phyloP scores from a whole-genome alignment of 2,888 invertebrate species.

The Argynnis bischoffii region DNA sequence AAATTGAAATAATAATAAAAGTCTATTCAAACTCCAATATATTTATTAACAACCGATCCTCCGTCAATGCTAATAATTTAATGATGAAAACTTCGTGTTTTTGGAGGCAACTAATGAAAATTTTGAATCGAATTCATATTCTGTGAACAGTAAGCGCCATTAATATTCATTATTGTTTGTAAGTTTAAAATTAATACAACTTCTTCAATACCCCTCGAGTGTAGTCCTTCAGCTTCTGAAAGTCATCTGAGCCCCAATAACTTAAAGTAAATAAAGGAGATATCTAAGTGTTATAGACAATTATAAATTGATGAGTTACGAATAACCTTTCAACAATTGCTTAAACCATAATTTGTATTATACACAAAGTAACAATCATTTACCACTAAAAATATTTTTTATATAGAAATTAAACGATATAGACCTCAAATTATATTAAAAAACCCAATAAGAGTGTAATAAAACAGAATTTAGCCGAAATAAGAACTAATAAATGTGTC shows the following conservation, averaged over 20 bases:
- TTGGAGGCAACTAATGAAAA: constrained; percentile 16
- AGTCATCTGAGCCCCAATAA: constrained; percentile 20
- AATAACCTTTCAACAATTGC: not conserved
- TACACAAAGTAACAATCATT: no score
- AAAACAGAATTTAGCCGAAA: not conserved
- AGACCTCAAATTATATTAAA: not conserved
- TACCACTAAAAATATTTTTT: no score
- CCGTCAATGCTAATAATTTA: constrained; percentile 6
- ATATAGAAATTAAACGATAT: not conserved
- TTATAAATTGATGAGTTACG: constrained; percentile 1
- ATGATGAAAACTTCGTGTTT: constrained; percentile 30
- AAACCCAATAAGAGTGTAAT: not conserved
- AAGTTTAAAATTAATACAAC: constrained; percentile 58
- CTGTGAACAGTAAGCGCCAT: constrained; percentile 49
- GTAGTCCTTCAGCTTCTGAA: constrained; percentile 17
- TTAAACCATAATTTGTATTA: not conserved
- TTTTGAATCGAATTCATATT: constrained; percentile 43
- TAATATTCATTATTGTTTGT: constrained; percentile 63
- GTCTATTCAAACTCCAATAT: constrained; percentile 31
- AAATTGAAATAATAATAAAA: constrained; percentile 26
- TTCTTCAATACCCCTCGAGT: constrained; percentile 50
- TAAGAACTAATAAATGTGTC: constrained; percentile 22
- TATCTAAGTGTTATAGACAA: constrained; percentile 4
- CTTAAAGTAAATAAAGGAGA: constrained; percentile 20
- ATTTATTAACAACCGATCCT: constrained; percentile 5